These are phyloP conservation scores for Enoplosus armatus DNA, from an alignment of 2,797 vertebrate genomes.

Conservation along the genomic window DNA sequence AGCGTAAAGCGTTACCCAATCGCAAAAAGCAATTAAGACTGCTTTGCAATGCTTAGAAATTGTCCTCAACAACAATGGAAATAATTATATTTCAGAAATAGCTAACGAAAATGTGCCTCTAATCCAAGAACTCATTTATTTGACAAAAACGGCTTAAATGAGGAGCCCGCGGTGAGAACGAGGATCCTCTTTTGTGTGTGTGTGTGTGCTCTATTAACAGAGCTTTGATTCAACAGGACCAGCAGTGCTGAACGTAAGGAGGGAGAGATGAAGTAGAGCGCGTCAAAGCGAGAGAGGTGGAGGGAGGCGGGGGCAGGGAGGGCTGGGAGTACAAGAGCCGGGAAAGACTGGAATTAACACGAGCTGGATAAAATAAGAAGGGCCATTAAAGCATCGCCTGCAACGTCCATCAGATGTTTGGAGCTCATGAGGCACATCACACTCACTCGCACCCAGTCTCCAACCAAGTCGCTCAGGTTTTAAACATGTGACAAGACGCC, in stretches of 20 bases:
- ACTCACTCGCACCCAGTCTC: too few species aligned
- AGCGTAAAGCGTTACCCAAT: neutral
- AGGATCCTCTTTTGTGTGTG: constrained; percentile 2
- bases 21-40: constrained; percentile 15
- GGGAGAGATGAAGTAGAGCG: constrained; percentile 41
- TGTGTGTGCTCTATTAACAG: constrained; percentile 13
- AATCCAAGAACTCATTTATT: constrained; percentile 45
- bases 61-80: constrained; percentile 14
- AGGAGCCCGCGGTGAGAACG: constrained; percentile 18
- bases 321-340: constrained; percentile 10
- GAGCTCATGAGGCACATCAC: neutral
- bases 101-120: constrained; percentile 19
- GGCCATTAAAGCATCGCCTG: too few species aligned
- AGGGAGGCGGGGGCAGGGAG: neutral
- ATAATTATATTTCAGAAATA: constrained; percentile 20
- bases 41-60: neutral
- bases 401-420: neutral
- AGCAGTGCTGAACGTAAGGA: constrained; percentile 25
- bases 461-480: neutral
- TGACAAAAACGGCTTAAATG: constrained; percentile 32
- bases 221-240: constrained; percentile 45
- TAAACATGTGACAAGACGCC: neutral
- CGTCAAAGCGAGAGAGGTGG: constrained; percentile 41
- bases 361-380: constrained; percentile 11
- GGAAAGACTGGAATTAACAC: constrained; percentile 24